Evolutionary conservation across 2,113 vertebrate species (phyloP).

Genomic region (Plecotus auritus): DNA sequence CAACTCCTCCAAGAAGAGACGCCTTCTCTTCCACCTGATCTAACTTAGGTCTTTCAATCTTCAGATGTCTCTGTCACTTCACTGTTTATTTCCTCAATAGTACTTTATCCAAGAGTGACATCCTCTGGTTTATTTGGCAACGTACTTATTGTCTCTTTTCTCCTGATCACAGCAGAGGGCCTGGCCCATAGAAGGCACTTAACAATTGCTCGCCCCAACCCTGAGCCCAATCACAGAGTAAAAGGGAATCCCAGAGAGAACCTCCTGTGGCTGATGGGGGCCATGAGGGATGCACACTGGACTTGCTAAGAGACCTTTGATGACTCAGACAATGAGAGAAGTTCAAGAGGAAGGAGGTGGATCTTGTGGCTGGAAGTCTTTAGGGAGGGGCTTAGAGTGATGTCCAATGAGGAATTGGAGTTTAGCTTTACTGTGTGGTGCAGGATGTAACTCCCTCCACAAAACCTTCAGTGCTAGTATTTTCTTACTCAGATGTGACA

Average conservation of each 20-base stretch:
- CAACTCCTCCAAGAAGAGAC: background rate
- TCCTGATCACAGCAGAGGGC: background rate
- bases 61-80: background rate
- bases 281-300: too few species aligned
- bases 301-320: background rate
- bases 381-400: background rate
- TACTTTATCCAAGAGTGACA: background rate
- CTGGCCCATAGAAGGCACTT: background rate
- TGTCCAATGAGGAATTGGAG: background rate
- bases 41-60: background rate
- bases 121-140: background rate
- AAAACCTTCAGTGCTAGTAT: background rate
- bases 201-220: background rate
- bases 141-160: background rate
- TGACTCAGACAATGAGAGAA: background rate
- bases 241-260: background rate
- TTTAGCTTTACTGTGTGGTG: background rate
- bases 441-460: background rate
- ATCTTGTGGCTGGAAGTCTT: background rate
- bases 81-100: background rate
- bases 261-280: background rate
- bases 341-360: background rate
- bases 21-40: background rate
- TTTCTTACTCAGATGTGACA: background rate
- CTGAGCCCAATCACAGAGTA: background rate